Evolutionary conservation across 2,113 vertebrate species (phyloP), one percentile per base, ranked within the genome.

Genomic region (Lasiurus borealis): DNA sequence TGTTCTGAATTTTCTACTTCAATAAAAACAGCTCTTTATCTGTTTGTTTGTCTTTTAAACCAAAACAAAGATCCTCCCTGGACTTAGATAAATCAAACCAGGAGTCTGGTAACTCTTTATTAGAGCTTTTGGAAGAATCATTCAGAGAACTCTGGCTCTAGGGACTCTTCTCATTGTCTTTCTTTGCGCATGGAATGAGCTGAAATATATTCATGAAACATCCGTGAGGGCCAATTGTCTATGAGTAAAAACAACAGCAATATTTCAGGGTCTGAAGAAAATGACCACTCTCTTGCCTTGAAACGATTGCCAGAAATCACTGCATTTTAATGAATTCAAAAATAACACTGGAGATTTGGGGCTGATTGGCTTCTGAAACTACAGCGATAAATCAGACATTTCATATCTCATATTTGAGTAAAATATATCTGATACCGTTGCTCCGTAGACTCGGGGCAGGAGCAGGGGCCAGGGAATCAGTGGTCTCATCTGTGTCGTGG

Each of bases 141-240:
- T 87, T 97, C 93, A 88, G 85, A 97, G 94, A 81, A 96, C 64
- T 97, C 96, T 97, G 81, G 91, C 96, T 97, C 96, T 73, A 62
- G 85, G 73, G 89, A 94, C 94, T 78, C 93, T 82, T 97, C 90
- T 96, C 71, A 93, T 97, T 95, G 66, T 97, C 88, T 92, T 97
- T 98, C 97, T 96, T 97, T 81, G 95, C 94, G 96, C 27, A 0
- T 90, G 57, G 85, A 98, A 93, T 57, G 76, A 95, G 88, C 94
- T 98, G 97, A 98, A 98, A 98, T 96, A 98, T 97, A 98, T 95
- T 98, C 98, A 99, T 98, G 94, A 98, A 99, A 99, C 98, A 99
- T 98, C 99, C 98, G 99, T 98, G 85, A 98, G 69, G 96, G 97
- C 95, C 97, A 98, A 98, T 98, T 98, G 99, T 98, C 98, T 98